A percentile compares a stretch with the other conserved stretches of the same genome.
Evolutionary conservation across 2,888 invertebrate genomes (phyloP).

Genomic region (Lasioglossum morio): DNA sequence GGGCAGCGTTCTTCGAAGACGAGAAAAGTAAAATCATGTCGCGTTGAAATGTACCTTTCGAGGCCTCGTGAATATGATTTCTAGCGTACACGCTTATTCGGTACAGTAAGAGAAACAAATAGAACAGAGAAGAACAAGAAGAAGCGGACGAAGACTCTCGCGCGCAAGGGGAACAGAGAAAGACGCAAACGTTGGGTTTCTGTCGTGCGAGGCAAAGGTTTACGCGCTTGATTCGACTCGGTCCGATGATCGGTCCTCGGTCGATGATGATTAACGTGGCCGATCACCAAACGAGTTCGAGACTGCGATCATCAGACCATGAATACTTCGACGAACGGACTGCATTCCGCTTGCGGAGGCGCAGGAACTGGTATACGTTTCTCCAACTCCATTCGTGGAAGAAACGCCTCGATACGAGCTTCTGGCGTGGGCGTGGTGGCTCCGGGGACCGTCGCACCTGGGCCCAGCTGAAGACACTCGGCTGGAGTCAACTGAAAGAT

Average conservation of each 20-base stretch:
- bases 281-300: neutral
- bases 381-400: slow-evolving; percentile 79
- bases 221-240: slow-evolving; percentile 14
- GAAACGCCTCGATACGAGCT: slow-evolving; percentile 76
- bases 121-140: neutral
- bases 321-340: slow-evolving; percentile 79
- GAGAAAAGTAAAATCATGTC: slow-evolving; percentile 32
- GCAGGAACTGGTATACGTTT: slow-evolving; percentile 78
- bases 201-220: slow-evolving; percentile 50
- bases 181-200: slow-evolving; percentile 16
- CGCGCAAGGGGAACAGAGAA: neutral
- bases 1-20: slow-evolving; percentile 39
- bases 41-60: neutral
- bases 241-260: neutral
- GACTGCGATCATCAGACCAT: slow-evolving; percentile 72
- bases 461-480: slow-evolving; percentile 79
- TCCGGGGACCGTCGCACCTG: slow-evolving; percentile 61
- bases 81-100: neutral
- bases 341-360: slow-evolving; percentile 79
- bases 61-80: slow-evolving; percentile 17
- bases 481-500: slow-evolving; percentile 78
- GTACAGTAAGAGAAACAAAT: neutral
- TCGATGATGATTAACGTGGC: neutral
- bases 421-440: slow-evolving; percentile 67
- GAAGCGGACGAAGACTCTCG: neutral